phyloP scores from a whole-genome alignment of 2,113 vertebrate genomes.

The Catharus fuscescens region DNA sequence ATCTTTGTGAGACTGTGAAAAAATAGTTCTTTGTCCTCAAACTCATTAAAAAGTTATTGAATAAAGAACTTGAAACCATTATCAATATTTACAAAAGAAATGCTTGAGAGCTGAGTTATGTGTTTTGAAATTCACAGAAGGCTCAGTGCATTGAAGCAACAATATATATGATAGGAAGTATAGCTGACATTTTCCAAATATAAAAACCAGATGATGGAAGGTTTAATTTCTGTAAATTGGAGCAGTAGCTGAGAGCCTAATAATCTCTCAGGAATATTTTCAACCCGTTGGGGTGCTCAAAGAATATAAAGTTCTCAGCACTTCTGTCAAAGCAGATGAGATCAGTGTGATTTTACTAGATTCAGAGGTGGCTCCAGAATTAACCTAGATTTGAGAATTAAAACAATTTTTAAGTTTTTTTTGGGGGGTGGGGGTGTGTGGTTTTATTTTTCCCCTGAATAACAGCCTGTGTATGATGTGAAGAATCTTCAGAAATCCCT shows the following conservation, averaged over 20 bases:
- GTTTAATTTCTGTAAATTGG: constrained; percentile 67
- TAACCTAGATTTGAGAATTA: not conserved
- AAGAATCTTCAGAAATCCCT: not conserved
- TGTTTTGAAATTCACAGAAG: constrained; percentile 74
- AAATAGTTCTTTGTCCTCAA: constrained; percentile 73
- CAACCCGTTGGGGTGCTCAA: constrained; percentile 9
- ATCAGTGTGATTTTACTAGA: not conserved
- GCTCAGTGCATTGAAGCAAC: constrained; percentile 64
- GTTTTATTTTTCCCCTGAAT: not conserved
- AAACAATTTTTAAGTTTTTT: not conserved
- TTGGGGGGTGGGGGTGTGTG: fast-evolving
- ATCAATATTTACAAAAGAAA: constrained; percentile 79
- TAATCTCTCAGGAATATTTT: constrained; percentile 54
- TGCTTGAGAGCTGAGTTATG: constrained; percentile 73
- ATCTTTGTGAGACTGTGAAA: constrained; percentile 73
- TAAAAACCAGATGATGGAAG: constrained; percentile 79
- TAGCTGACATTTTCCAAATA: constrained; percentile 74
- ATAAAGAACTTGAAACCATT: constrained; percentile 79
- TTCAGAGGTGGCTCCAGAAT: not conserved
- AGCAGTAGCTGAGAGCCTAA: constrained; percentile 63
- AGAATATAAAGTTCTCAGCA: not conserved
- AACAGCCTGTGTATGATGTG: not conserved
- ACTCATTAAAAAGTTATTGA: constrained; percentile 79
- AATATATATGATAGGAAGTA: constrained; percentile 68
- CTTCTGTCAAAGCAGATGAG: constrained; percentile 45